Evolutionary conservation across 2,888 invertebrate genomes (phyloP), one percentile per base, ranked within the genome.

Genomic region (Marronus borbonicus): DNA sequence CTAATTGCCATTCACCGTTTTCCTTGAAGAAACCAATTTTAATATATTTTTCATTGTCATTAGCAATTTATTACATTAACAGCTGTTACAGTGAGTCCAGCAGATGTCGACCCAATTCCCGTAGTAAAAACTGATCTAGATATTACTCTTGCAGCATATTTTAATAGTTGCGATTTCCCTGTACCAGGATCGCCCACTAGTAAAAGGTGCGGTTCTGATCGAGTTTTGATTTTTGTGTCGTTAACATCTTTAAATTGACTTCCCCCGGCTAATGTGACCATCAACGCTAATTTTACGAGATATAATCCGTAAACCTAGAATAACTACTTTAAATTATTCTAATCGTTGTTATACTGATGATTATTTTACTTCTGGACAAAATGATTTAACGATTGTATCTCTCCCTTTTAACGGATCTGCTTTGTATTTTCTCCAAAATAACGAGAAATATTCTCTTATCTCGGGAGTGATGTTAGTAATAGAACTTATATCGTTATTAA

Each of bases 161-260:
- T 92, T 36, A 97, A 89, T 72, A 97, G 89, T 87, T 97, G 96
- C 0, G 97, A 97, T 87, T 97, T 97, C 4, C 96, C 97, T 0
- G 97, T 96, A 14, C 97, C 97, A 86, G 94, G 93, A 90, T 97
- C 97, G 3, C 97, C 97, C 28, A 97, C 94, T 36, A 98, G 87
- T 74, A 97, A 89, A 80, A 97, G 89, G 89, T 98, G 97, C 24
- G 95, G 93, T 85, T 97, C 96, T 2, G 96, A 96, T 80, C 97
- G 87, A 0, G 91, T 90, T 75, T 83, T 82, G 7, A 86, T 82
- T 44, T 85, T 85, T 10, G 84, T 84, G 68, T 83, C 82, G 60
- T 80, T 65, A 31, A 90, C 87, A 68, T 85, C 87, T 8, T 87
- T 84, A 80, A 88, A 88, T 65, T 87, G 83, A 76, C 90, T 89